These are phyloP conservation scores for Mus minutoides DNA, from an alignment of 2,797 vertebrate genomes.

Conservation along the genomic window DNA sequence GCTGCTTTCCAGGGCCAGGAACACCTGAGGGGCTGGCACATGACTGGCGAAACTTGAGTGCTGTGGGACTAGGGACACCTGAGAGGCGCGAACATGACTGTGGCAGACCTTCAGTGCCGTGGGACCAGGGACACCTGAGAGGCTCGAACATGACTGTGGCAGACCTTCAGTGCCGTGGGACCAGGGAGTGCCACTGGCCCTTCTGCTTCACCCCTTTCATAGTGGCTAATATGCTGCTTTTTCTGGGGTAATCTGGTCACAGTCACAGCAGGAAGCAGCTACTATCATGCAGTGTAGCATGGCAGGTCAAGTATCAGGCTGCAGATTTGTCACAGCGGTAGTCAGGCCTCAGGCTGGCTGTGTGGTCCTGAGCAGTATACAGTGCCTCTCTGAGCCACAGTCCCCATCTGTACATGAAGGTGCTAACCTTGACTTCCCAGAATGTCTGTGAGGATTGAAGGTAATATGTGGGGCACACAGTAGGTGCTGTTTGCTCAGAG, in stretches of 20 bases:
- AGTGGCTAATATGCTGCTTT: neutral
- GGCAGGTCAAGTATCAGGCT: fast-evolving
- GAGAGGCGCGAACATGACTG: too few relatives aligned
- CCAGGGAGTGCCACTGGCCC: neutral
- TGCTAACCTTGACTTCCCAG: neutral
- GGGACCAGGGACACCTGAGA: neutral
- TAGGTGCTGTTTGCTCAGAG: neutral
- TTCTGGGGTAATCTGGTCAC: neutral
- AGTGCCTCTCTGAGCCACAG: neutral
- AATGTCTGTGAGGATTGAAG: neutral
- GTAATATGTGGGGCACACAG: neutral
- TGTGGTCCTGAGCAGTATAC: neutral
- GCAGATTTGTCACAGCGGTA: fast-evolving
- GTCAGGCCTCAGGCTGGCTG: neutral
- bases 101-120: too few relatives aligned
- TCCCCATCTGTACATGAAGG: fast-evolving
- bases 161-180: too few relatives aligned
- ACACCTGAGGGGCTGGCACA: fast-evolving
- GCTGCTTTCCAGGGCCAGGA: neutral
- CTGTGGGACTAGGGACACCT: too few relatives aligned
- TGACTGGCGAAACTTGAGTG: neutral
- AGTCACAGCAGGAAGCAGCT: slow-evolving; percentile 11
- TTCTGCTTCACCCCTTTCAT: slow-evolving; percentile 25
- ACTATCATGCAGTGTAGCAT: fast-evolving
- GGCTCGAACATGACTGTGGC: neutral